Evolutionary conservation across 1,140 invertebrate genomes (phyloP).

Genomic region (Papilio dardanus): DNA sequence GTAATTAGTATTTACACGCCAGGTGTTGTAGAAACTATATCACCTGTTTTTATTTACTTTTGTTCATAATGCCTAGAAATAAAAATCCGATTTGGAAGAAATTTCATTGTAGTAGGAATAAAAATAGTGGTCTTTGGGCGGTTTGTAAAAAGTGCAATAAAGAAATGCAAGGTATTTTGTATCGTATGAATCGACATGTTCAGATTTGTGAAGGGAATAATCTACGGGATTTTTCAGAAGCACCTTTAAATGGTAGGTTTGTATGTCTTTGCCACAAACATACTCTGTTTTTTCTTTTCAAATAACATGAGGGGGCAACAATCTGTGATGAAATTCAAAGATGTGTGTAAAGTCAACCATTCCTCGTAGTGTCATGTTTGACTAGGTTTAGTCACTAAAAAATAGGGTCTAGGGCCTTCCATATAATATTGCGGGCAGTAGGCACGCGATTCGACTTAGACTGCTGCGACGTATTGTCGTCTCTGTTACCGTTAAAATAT

Average conservation of each 20-base stretch:
- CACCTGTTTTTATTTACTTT: constrained; percentile 20
- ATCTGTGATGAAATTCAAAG: no score
- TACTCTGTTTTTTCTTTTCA: no score
- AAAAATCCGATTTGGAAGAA: constrained; percentile 19
- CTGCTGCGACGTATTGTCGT: no score
- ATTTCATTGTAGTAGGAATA: constrained; percentile 11
- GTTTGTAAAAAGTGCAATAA: constrained; percentile 17
- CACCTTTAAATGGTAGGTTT: background rate
- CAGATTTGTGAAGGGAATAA: background rate
- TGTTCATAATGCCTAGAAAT: constrained; percentile 26
- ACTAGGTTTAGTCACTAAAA: no score
- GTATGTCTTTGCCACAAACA: background rate
- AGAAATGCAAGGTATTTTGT: background rate
- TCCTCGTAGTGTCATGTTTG: no score
- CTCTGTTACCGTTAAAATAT: no score
- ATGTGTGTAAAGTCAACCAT: no score
- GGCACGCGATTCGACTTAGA: no score
- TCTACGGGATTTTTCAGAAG: background rate
- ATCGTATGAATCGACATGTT: background rate
- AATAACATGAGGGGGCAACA: no score
- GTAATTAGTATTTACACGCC: background rate
- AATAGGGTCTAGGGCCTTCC: no score
- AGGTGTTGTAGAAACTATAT: background rate
- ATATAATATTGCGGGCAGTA: no score
- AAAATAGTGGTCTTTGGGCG: constrained; percentile 5